These are phyloP conservation scores for Eumerus sabulonum DNA, from an alignment of 2,888 invertebrate genomes.

Conservation along the genomic window DNA sequence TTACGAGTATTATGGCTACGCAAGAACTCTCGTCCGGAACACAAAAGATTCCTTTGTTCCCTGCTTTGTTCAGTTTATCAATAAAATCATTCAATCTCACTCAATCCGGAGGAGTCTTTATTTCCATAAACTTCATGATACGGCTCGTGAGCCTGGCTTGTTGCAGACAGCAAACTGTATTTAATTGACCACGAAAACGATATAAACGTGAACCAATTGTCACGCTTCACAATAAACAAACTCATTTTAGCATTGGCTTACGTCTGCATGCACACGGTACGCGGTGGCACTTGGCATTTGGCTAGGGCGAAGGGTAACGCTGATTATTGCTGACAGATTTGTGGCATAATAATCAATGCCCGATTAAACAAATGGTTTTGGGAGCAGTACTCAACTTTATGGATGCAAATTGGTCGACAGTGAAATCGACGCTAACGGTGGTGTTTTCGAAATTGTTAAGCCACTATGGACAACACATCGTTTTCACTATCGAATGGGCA, in stretches of 20 bases:
- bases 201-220: constrained; percentile 53
- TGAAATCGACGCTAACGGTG: constrained; percentile 15
- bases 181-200: constrained; percentile 52
- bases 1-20: not conserved
- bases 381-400: constrained; percentile 8
- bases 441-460: constrained; percentile 15
- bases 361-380: constrained; percentile 42
- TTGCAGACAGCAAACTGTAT: constrained; percentile 33
- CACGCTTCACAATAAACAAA: constrained; percentile 47
- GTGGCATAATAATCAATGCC: constrained; percentile 45
- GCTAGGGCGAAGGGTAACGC: constrained; percentile 21
- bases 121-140: too few relatives aligned
- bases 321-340: constrained; percentile 49
- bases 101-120: too few relatives aligned
- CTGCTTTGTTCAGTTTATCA: too few relatives aligned
- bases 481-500: too few relatives aligned
- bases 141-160: not conserved
- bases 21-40: too few relatives aligned
- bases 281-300: too few relatives aligned
- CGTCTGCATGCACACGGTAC: not conserved
- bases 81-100: too few relatives aligned
- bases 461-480: too few relatives aligned
- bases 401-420: constrained; percentile 16
- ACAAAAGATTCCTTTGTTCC: too few relatives aligned
- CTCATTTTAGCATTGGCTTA: not conserved